These are phyloP conservation scores for Himalopsyche tibetana DNA, from an alignment of 2,888 invertebrate species.

Conservation along the genomic window DNA sequence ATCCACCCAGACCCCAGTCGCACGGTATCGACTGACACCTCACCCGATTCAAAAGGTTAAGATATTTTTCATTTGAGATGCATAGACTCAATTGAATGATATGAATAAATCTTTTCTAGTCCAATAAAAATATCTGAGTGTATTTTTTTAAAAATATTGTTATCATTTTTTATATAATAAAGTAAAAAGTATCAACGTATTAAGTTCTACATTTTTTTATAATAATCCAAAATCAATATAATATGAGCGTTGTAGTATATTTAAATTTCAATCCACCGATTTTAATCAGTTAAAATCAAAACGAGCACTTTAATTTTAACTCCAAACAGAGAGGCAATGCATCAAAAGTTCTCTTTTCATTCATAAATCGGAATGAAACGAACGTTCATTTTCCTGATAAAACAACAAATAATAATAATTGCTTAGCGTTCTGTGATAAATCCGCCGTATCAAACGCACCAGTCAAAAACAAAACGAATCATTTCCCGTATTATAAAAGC, in stretches of 20 bases:
- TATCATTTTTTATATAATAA: too few relatives aligned
- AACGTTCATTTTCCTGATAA: slow-evolving; percentile 44
- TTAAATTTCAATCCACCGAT: neutral
- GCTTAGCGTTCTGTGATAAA: slow-evolving; percentile 55
- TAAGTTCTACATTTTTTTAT: too few relatives aligned
- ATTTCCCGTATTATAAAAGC: slow-evolving; percentile 54
- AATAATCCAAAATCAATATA: too few relatives aligned
- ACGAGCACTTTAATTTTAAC: neutral
- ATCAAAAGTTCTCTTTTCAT: slow-evolving; percentile 42
- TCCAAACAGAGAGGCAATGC: neutral
- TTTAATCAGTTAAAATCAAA: slow-evolving; percentile 15
- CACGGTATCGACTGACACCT: slow-evolving; percentile 51
- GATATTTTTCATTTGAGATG: slow-evolving; percentile 6
- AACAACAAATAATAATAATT: slow-evolving; percentile 50
- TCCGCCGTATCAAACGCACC: slow-evolving; percentile 58
- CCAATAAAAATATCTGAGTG: too few relatives aligned
- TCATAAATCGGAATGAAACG: slow-evolving; percentile 45
- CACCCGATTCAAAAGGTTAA: slow-evolving; percentile 18
- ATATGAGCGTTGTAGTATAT: too few relatives aligned
- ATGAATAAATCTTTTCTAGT: too few relatives aligned
- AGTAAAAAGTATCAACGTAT: too few relatives aligned
- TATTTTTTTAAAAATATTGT: too few relatives aligned
- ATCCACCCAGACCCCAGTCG: neutral
- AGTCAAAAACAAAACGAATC: slow-evolving; percentile 61
- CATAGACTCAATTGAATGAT: neutral